Evolutionary conservation across 2,888 invertebrate genomes (phyloP), one percentile per base, ranked within the genome.

Genomic region (Euzophera pinguis): DNA sequence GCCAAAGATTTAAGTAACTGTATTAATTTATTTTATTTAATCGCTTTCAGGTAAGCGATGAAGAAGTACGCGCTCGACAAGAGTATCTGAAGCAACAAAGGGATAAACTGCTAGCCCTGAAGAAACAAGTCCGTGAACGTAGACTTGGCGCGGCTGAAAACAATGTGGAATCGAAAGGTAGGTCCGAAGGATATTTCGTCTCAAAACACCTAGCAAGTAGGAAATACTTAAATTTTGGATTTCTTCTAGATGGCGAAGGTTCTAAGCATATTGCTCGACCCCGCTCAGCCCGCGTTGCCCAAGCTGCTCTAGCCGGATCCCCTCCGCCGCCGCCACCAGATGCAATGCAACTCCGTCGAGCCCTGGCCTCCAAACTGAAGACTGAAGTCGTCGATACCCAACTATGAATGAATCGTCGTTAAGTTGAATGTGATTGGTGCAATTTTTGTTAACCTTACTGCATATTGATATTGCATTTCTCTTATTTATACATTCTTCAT

Each of bases 91-190:
- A 95, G 51, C 93, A 95, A 56, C 98, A 98, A 75, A 92, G 98
- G 17, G 98, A 98, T 80, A 97, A 98, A 75, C 91, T 99, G 50
- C 91, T 98, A 41, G 95, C 95, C 14, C 87, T 98, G 72, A 99
- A 98, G 82, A 96, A 95, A 72, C 94, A 95, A 74, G 97, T 95
- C 16, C 92, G 98, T 14, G 95, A 96, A 71, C 94, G 95, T 63
- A 93, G 96, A 73, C 87, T 98, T 6, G 93, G 92, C 29, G 91
- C 90, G 34, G 92, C 92, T 10, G 93, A 94, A 58, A 83, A 91
- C 16, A 92, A 92, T 50, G 83, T 84, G 0, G 90, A 90, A 43
- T 68, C 75, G 55, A 83, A 80, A 64, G 83, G 85, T 81, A 62
- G 34, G 34, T 42, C 35, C 41, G n/a, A n/a, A n/a, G n/a, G n/a